Base-by-base conservation (phyloP, 2,113 vertebrate species). In the Oncorhynchus tshawytscha region DNA sequence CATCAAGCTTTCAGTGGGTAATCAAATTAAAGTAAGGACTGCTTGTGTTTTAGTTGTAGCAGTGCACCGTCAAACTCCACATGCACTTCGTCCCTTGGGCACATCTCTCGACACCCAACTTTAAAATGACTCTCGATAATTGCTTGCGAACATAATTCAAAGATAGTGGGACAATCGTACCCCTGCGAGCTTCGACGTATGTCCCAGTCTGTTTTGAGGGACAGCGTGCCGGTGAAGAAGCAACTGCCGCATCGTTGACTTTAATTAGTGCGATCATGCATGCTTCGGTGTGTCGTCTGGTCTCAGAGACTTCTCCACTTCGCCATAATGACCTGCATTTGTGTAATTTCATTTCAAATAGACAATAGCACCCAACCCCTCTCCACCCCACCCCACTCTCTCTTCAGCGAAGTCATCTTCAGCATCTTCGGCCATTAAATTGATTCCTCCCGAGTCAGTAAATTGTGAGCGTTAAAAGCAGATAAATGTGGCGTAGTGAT, bases 21-120 rank as follows among this genome's bases (percentile, higher is more conserved):
- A 88, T 79, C 78, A 82, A 91, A 90, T 88, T 90, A 90, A 87
- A 88, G 80, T 24, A 79, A 81, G 77, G 82, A 88, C 73, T 73
- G 29, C 29, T 3, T 27, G 27, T 3, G 27, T 27, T 27, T 27
- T 27, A 27, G 27, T 27, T 27, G 27, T 27, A 27, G 27, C 27
- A 27, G 27, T 27, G 27, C 27, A 27, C 27, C 27, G 27, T 27
- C 45, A n/a, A 8, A 51, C 4, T 9, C 75, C 72, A 65, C 77
- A 67, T 62, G 65, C 22, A 24, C 62, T 78, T 79, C 71, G 60
- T 24, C 71, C 34, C 69, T 8, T 67, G 51, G 71, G 73, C 70
- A 72, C 60, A 73, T 27, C 29, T 25, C 77, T 73, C 60, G 57
- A 79, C 70, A 29, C 45, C 66, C 15, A 4, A 45, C 64, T 81